Evolutionary conservation across 1,140 invertebrate species (phyloP).

Genomic region (Stegodyphus mimosarum): DNA sequence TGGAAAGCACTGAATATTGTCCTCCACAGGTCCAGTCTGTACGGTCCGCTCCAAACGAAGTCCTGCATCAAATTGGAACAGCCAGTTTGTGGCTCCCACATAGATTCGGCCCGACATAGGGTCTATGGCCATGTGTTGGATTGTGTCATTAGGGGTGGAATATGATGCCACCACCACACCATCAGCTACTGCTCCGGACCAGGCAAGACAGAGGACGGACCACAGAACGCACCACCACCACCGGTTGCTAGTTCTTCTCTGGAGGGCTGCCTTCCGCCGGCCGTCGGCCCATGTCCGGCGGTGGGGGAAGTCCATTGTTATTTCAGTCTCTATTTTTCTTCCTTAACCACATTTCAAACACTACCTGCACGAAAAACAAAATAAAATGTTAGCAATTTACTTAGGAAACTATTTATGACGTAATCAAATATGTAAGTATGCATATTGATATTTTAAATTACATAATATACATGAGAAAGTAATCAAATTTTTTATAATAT

Average conservation of each 20-base stretch:
- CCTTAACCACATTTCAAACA: slow-evolving; percentile 16
- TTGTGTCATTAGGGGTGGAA: slow-evolving; percentile 65
- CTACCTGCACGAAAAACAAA: slow-evolving; percentile 8
- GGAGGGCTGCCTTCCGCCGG: slow-evolving; percentile 25
- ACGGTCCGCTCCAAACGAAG: slow-evolving; percentile 77
- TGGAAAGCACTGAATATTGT: slow-evolving; percentile 88
- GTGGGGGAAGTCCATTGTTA: slow-evolving; percentile 27
- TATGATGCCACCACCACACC: slow-evolving; percentile 63
- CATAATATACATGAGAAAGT: no score
- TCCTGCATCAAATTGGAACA: slow-evolving; percentile 82
- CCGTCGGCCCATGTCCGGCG: slow-evolving; percentile 23
- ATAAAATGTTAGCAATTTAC: background rate
- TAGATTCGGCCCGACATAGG: slow-evolving; percentile 75
- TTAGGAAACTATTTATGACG: no score
- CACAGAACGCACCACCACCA: slow-evolving; percentile 51
- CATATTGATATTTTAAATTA: no score
- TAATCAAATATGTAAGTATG: no score
- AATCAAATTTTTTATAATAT: no score
- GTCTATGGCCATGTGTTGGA: slow-evolving; percentile 75
- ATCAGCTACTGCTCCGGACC: background rate
- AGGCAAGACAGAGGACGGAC: slow-evolving; percentile 44
- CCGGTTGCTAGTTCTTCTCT: slow-evolving; percentile 15
- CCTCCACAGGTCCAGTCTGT: slow-evolving; percentile 80
- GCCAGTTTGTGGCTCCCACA: slow-evolving; percentile 84
- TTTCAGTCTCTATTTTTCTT: slow-evolving; percentile 5